Conservation (phyloP, 2,797 vertebrate genomes). For the Aphelocoma californica region DNA sequence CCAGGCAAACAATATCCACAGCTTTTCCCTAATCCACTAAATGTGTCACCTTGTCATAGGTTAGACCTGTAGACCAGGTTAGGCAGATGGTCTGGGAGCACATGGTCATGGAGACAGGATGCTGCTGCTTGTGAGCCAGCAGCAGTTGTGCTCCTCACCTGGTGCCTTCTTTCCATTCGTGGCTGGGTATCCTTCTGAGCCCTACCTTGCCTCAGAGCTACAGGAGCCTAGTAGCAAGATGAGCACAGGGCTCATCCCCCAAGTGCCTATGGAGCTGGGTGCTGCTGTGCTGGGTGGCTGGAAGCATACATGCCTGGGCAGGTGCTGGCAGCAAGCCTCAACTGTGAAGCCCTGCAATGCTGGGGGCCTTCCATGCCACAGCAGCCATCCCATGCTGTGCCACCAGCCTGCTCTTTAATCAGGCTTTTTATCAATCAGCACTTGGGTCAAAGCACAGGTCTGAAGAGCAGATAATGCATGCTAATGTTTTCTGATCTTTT, state of each 20-base stretch:
- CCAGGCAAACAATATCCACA: neutral
- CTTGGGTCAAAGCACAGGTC: neutral
- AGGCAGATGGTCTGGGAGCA: neutral
- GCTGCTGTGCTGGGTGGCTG: neutral
- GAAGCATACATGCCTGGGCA: fast-evolving
- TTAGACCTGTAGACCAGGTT: neutral
- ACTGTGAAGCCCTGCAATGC: neutral
- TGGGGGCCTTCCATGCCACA: neutral
- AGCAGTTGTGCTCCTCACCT: neutral
- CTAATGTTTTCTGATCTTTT: neutral
- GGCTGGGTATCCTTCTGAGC: neutral
- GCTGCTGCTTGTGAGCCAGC: neutral
- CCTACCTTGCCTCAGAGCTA: neutral
- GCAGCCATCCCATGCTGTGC: neutral
- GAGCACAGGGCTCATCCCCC: fast-evolving
- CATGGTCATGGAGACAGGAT: fast-evolving
- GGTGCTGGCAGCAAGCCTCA: neutral
- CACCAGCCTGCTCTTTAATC: neutral
- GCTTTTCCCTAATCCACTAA: neutral
- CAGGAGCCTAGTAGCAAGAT: neutral
- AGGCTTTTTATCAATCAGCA: neutral
- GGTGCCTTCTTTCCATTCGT: neutral
- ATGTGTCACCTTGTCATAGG: fast-evolving
- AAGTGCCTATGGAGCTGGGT: fast-evolving
- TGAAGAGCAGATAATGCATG: neutral